Percentiles rank a stretch among this genome's conserved stretches.
Evolutionary conservation across 2,797 vertebrate species (phyloP).

Genomic region (Rhabdophis nuchalis): DNA sequence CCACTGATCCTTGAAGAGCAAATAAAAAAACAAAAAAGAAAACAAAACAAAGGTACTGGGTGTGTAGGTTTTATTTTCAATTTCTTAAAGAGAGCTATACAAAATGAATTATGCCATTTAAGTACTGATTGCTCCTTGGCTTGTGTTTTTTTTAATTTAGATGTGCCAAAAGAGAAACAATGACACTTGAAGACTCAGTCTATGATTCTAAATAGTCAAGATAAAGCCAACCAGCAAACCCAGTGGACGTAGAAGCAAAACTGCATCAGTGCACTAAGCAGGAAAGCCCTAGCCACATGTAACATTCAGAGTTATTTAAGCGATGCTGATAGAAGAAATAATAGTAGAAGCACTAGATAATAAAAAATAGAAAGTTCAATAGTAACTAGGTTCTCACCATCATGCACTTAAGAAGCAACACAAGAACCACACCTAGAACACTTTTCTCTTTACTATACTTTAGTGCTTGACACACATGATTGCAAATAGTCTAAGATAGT

Average conservation of each 20-base stretch:
- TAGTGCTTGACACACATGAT: slow-evolving; percentile 83
- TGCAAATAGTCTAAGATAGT: slow-evolving; percentile 83
- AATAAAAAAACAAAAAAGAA: slow-evolving; percentile 12
- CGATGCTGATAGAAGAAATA: slow-evolving; percentile 81
- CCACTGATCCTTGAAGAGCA: slow-evolving; percentile 85
- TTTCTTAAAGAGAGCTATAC: slow-evolving; percentile 76
- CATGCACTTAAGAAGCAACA: slow-evolving; percentile 98
- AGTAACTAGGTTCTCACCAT: slow-evolving; percentile 88
- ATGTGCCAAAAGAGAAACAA: slow-evolving; percentile 82
- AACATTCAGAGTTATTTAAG: slow-evolving; percentile 84
- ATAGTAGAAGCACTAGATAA: slow-evolving; percentile 71
- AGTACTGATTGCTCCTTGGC: slow-evolving; percentile 83
- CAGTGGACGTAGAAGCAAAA: slow-evolving; percentile 85
- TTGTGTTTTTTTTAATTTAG: slow-evolving; percentile 64
- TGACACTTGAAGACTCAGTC: slow-evolving; percentile 78
- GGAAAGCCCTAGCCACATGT: slow-evolving; percentile 82
- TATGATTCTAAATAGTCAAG: slow-evolving; percentile 82
- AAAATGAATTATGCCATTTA: slow-evolving; percentile 87
- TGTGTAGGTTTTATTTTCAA: slow-evolving; percentile 65
- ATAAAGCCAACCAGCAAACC: slow-evolving; percentile 85
- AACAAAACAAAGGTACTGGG: slow-evolving; percentile 81
- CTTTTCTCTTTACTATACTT: slow-evolving; percentile 86
- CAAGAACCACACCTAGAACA: slow-evolving; percentile 82
- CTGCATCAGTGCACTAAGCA: slow-evolving; percentile 80
- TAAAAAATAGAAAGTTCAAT: slow-evolving; percentile 75